phyloP scores from a whole-genome alignment of 2,113 vertebrate species.

The Poecilia latipinna region DNA sequence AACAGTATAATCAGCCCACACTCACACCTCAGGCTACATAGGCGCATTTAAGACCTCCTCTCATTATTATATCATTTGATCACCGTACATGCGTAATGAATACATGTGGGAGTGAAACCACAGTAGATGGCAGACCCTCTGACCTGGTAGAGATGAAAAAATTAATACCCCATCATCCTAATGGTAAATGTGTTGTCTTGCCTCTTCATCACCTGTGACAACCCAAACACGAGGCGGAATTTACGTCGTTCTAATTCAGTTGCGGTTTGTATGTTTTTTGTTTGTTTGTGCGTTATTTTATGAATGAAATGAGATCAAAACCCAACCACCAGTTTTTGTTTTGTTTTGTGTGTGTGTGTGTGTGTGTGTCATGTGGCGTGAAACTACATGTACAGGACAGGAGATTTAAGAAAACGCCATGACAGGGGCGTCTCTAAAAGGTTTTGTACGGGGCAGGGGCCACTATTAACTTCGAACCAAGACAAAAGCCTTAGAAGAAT shows the following conservation, averaged over 20 bases:
- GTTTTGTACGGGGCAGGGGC: background rate
- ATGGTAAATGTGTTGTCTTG: slow-evolving; percentile 48
- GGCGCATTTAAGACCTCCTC: slow-evolving; percentile 34
- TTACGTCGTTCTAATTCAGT: background rate
- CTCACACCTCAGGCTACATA: slow-evolving; percentile 60
- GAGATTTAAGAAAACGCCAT: background rate
- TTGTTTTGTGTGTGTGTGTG: background rate
- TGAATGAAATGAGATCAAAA: background rate
- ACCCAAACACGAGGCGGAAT: slow-evolving; percentile 3
- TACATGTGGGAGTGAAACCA: slow-evolving; percentile 55
- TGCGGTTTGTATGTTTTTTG: background rate
- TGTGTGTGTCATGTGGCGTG: background rate
- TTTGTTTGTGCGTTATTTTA: background rate
- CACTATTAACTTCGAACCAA: background rate
- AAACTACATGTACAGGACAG: background rate
- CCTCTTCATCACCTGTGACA: slow-evolving; percentile 57
- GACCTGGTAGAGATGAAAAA: slow-evolving; percentile 42
- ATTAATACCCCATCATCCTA: slow-evolving; percentile 54
- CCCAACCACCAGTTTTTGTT: background rate
- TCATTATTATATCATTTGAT: slow-evolving; percentile 73
- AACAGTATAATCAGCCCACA: slow-evolving; percentile 68
- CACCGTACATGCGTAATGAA: slow-evolving; percentile 71
- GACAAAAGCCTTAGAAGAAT: too few relatives aligned
- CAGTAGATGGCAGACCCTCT: slow-evolving; percentile 40
- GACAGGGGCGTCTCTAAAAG: background rate